A percentile compares a stretch with the other conserved stretches of the same genome.
Conservation (phyloP, 2,797 vertebrate species). For the Onychomys arenicola region DNA sequence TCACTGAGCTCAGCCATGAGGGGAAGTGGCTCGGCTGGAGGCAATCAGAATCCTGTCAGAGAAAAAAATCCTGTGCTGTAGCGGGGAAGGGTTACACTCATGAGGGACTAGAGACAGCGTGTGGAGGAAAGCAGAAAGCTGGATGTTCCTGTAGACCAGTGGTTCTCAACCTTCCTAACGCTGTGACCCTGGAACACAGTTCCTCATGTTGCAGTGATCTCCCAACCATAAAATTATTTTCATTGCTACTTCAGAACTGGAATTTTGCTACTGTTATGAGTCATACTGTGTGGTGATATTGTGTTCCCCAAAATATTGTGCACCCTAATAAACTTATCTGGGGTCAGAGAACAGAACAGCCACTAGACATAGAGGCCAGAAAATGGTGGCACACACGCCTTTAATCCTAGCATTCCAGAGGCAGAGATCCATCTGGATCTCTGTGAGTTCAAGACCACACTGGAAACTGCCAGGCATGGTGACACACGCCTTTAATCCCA, state of each 20-base stretch:
- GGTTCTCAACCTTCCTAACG: neutral
- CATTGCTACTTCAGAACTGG: neutral
- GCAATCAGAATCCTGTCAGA: neutral
- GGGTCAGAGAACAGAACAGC: too few species aligned
- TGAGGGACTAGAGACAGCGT: neutral
- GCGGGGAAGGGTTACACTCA: accelerated
- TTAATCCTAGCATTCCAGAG: too few species aligned
- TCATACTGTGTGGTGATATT: neutral
- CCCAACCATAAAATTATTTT: neutral
- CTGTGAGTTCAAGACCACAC: too few species aligned
- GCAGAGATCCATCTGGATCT: too few species aligned
- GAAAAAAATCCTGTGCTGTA: accelerated
- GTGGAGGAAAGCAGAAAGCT: accelerated
- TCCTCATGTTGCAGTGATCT: neutral
- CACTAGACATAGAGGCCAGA: too few species aligned
- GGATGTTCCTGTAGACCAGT: neutral
- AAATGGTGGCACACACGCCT: too few species aligned
- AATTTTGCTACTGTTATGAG: neutral
- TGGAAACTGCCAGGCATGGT: too few species aligned
- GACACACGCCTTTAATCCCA: too few species aligned
- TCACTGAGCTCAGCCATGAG: neutral
- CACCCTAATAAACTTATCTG: too few species aligned
- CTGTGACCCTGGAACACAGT: neutral
- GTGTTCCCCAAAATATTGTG: too few species aligned
- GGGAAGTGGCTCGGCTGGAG: neutral